Conservation (phyloP, 1,140 invertebrate species). For the Pseudomyrmex sp. region DNA sequence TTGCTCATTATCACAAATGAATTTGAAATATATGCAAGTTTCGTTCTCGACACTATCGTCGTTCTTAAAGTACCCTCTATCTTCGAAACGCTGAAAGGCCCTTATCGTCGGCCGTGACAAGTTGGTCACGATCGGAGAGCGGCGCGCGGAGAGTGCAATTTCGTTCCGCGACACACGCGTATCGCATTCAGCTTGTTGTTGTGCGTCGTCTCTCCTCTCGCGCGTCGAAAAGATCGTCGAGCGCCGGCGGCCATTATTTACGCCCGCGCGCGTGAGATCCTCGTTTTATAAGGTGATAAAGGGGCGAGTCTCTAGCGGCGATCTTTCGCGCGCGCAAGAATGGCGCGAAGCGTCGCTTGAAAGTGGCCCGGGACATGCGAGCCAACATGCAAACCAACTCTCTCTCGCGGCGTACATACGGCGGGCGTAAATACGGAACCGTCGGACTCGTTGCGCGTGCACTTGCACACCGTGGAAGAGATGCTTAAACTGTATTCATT, state of each 20-base stretch:
- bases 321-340: slow-evolving; percentile 40
- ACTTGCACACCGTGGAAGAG: slow-evolving; percentile 23
- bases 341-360: slow-evolving; percentile 30
- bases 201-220: slow-evolving; percentile 3
- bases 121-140: neutral
- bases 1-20: neutral
- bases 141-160: slow-evolving; percentile 35
- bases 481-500: slow-evolving; percentile 55
- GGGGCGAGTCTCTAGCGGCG: slow-evolving; percentile 53
- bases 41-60: neutral
- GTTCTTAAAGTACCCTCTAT: neutral
- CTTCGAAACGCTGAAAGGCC: slow-evolving; percentile 8
- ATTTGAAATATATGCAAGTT: neutral
- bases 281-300: slow-evolving; percentile 76
- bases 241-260: slow-evolving; percentile 63
- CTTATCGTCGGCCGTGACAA: slow-evolving; percentile 15
- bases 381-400: slow-evolving; percentile 29
- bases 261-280: slow-evolving; percentile 54
- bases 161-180: slow-evolving; percentile 30
- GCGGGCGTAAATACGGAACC: neutral
- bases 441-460: neutral
- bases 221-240: slow-evolving; percentile 12
- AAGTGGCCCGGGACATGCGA: slow-evolving; percentile 60
- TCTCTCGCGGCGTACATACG: neutral
- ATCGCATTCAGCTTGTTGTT: slow-evolving; percentile 27